A percentile compares a stretch with the other conserved stretches of the same genome.
Conservation (phyloP, 2,113 vertebrate genomes). For the Pimephales promelas region DNA sequence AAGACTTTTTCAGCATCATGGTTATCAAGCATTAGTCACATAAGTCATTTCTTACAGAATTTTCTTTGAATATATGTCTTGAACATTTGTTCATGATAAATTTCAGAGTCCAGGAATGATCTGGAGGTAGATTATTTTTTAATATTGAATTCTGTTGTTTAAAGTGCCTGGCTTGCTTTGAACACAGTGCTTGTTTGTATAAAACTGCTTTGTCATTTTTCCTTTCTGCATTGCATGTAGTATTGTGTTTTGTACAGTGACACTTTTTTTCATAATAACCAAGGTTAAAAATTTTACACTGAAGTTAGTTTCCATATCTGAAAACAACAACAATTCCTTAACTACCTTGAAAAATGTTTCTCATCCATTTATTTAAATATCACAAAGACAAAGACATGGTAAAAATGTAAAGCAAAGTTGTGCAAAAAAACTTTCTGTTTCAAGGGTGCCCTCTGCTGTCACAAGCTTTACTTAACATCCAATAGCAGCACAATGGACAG, state of each 20-base stretch:
- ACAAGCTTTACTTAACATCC: not conserved
- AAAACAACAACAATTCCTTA: not conserved
- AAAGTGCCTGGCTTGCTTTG: not conserved
- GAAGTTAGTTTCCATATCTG: not conserved
- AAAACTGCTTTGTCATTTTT: not conserved
- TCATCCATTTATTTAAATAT: not conserved
- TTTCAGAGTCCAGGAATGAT: not conserved
- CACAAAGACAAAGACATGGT: not conserved
- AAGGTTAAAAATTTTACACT: not conserved
- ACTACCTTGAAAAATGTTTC: not conserved
- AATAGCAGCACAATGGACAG: not conserved
- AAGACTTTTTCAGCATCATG: slow-evolving; percentile 6
- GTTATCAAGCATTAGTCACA: not conserved
- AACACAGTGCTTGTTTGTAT: not conserved
- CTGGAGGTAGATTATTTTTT: not conserved
- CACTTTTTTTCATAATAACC: not conserved
- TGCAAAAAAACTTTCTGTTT: not conserved
- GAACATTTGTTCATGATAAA: not conserved
- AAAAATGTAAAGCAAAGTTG: not conserved
- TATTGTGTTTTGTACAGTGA: not conserved
- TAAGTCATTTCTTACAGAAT: not conserved
- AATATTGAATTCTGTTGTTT: too few relatives aligned
- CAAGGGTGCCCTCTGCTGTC: slow-evolving; percentile 14
- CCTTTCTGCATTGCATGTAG: not conserved
- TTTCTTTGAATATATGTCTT: not conserved